Evolutionary conservation across 2,113 vertebrate species (phyloP).

Genomic region (Tragelaphus imberbis): DNA sequence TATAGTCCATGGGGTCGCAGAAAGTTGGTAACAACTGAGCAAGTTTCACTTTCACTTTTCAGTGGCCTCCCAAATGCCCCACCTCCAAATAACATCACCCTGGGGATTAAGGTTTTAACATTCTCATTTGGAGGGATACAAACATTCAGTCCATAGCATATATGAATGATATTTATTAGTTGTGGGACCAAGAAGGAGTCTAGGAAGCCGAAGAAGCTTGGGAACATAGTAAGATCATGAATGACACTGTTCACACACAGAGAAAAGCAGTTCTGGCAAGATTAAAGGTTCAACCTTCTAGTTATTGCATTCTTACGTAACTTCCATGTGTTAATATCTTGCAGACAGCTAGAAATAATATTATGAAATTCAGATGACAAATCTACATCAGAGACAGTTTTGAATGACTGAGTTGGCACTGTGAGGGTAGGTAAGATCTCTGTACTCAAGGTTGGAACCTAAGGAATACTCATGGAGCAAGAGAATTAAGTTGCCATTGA

Average conservation of each 20-base stretch:
- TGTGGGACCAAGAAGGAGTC: not conserved
- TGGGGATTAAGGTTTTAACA: not conserved
- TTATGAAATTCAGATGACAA: not conserved
- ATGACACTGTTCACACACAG: not conserved
- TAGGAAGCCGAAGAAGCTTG: not conserved
- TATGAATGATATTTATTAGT: not conserved
- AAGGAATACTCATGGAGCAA: not conserved
- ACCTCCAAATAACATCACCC: not conserved
- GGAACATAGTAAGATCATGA: not conserved
- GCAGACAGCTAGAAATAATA: not conserved
- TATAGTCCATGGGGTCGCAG: rapidly evolving
- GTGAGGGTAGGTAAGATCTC: not conserved
- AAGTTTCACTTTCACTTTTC: not conserved
- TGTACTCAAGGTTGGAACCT: not conserved
- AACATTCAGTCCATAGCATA: not conserved
- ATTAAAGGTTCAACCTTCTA: not conserved
- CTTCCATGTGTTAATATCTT: not conserved
- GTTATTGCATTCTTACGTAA: not conserved
- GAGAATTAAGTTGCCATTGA: not conserved
- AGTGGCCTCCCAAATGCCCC: not conserved
- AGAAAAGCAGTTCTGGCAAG: not conserved
- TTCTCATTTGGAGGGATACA: not conserved
- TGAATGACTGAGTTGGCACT: not conserved
- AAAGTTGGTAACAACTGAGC: not conserved
- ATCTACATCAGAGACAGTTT: not conserved